Percentiles rank a stretch among this genome's conserved stretches.
Conservation (phyloP, 2,113 vertebrate species). For the Albula glossodonta region DNA sequence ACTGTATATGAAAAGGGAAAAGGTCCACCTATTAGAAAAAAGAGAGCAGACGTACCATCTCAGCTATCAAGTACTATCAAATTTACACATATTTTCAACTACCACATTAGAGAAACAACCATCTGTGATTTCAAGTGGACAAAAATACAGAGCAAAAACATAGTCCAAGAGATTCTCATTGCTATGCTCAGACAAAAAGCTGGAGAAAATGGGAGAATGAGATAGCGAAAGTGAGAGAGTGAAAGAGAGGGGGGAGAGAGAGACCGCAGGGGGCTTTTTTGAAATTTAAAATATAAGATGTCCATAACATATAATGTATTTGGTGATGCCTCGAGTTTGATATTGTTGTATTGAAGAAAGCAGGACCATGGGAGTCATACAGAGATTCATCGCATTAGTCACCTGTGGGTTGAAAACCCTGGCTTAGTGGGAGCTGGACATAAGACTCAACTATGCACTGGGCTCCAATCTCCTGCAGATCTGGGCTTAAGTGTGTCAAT, state of each 20-base stretch:
- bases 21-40: too few species aligned
- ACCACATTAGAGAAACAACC: too few species aligned
- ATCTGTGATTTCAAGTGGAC: too few species aligned
- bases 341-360: slow-evolving; percentile 23
- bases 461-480: slow-evolving; percentile 15
- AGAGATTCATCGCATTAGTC: slow-evolving; percentile 25
- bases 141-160: too few species aligned
- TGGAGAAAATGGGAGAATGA: not conserved
- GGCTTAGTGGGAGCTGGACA: slow-evolving; percentile 32
- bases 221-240: too few species aligned
- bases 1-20: too few species aligned
- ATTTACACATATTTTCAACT: too few species aligned
- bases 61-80: too few species aligned
- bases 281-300: slow-evolving; percentile 1
- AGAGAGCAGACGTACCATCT: too few species aligned
- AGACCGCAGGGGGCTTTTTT: not conserved
- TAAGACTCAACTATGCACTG: slow-evolving; percentile 11
- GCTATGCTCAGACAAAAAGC: too few species aligned
- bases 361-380: slow-evolving; percentile 17
- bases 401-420: slow-evolving; percentile 26
- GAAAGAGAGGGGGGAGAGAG: not conserved
- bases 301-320: not conserved
- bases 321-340: not conserved
- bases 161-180: too few species aligned
- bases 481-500: slow-evolving; percentile 41